Evolutionary conservation across 2,113 vertebrate genomes (phyloP).

Genomic region (Prinia subflava): DNA sequence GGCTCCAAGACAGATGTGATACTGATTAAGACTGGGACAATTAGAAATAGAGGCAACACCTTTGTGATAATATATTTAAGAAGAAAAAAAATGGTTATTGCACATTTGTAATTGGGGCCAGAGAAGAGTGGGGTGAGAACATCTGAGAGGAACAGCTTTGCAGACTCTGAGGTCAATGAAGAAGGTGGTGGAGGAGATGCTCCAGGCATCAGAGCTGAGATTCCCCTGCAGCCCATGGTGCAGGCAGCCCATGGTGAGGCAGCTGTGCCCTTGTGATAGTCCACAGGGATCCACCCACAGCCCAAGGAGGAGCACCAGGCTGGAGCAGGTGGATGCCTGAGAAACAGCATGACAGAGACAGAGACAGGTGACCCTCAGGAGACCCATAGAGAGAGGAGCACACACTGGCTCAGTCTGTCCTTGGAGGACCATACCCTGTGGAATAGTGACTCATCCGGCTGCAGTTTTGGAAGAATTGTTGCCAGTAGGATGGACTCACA

Average conservation of each 20-base stretch:
- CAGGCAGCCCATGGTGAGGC: too few relatives aligned
- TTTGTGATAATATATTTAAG: background rate
- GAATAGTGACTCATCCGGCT: background rate
- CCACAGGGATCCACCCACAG: background rate
- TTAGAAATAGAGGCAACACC: background rate
- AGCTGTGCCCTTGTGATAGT: background rate
- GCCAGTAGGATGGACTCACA: accelerated
- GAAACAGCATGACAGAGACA: too few relatives aligned
- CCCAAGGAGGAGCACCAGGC: accelerated
- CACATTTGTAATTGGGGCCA: background rate
- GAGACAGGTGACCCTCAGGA: background rate
- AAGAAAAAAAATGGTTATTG: background rate
- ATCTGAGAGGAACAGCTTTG: background rate
- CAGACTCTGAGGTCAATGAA: background rate
- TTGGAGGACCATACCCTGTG: background rate
- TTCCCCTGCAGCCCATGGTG: accelerated
- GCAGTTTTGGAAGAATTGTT: background rate
- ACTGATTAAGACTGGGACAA: background rate
- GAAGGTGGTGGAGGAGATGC: accelerated
- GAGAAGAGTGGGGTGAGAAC: background rate
- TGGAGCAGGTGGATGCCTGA: background rate
- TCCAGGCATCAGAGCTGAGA: background rate
- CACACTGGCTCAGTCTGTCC: background rate
- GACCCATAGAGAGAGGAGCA: accelerated
- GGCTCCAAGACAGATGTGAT: background rate